phyloP scores from a whole-genome alignment of 2,888 invertebrate genomes.

The Synergus itoensis region DNA sequence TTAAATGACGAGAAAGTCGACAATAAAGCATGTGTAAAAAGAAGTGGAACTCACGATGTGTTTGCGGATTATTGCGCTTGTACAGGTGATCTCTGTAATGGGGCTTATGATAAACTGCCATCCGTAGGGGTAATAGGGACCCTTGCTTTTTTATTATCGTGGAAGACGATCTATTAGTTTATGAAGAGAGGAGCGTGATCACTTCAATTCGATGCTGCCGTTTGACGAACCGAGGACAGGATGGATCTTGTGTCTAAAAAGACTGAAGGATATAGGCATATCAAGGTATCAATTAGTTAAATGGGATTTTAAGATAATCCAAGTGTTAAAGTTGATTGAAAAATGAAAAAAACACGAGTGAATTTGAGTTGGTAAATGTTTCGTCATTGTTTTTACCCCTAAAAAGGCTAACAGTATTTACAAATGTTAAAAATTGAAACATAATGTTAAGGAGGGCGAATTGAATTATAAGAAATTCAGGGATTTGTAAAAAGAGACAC shows the following conservation, averaged over 20 bases:
- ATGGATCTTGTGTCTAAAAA: conserved; percentile 5
- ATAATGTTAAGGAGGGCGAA: neutral
- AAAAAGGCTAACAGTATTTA: neutral
- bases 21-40: conserved; percentile 83
- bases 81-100: conserved; percentile 88
- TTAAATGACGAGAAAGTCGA: conserved; percentile 82
- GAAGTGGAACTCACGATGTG: conserved; percentile 87
- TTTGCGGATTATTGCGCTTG: conserved; percentile 89
- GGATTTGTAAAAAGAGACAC: conserved; percentile 10
- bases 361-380: conserved; percentile 2
- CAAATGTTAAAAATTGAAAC: conserved; percentile 16
- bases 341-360: neutral
- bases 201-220: conserved; percentile 17
- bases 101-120: conserved; percentile 65
- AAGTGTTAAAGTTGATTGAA: neutral
- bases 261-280: conserved; percentile 20
- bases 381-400: neutral
- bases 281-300: neutral
- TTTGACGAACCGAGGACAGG: neutral
- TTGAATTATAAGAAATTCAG: conserved; percentile 1
- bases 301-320: neutral
- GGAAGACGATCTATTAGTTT: conserved; percentile 21
- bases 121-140: conserved; percentile 39
- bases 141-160: conserved; percentile 14
- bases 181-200: neutral